Percentiles rank a stretch among this genome's conserved stretches.
Conservation (phyloP, 1,140 invertebrate species). For the Matsumurasca onukii region DNA sequence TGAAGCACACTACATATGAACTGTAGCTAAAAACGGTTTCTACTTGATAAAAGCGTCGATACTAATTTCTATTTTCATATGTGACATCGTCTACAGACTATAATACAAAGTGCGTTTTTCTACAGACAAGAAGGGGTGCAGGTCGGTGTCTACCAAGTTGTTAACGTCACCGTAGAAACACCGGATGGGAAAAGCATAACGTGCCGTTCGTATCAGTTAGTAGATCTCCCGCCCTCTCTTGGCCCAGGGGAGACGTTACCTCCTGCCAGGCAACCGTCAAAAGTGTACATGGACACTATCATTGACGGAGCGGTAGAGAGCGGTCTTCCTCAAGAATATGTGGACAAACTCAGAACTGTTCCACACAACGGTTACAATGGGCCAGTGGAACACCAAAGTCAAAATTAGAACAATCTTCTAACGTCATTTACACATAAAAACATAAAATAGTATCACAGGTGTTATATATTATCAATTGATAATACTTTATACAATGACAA, state of each 20-base stretch:
- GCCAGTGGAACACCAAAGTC: slow-evolving; percentile 24
- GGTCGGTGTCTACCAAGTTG: not conserved
- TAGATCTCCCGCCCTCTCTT: not conserved
- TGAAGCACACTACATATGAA: too few species aligned
- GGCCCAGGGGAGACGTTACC: not conserved
- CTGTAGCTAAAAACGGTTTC: not conserved
- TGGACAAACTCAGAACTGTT: slow-evolving; percentile 60
- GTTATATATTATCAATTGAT: too few species aligned
- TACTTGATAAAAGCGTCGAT: not conserved
- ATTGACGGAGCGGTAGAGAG: slow-evolving; percentile 67
- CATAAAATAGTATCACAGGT: too few species aligned
- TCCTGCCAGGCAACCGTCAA: not conserved
- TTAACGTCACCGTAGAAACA: not conserved
- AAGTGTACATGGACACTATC: slow-evolving; percentile 62
- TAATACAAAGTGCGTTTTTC: too few species aligned
- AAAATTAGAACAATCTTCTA: too few species aligned
- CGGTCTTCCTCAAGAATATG: slow-evolving; percentile 65
- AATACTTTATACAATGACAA: too few species aligned
- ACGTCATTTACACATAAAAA: too few species aligned
- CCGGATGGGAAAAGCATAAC: not conserved
- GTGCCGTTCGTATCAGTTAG: not conserved
- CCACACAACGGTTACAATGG: slow-evolving; percentile 66
- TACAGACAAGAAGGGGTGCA: not conserved
- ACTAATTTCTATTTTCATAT: too few species aligned
- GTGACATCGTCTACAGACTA: too few species aligned